Base-by-base conservation (phyloP, 2,888 invertebrate genomes). In the Oeneis ivallda region DNA sequence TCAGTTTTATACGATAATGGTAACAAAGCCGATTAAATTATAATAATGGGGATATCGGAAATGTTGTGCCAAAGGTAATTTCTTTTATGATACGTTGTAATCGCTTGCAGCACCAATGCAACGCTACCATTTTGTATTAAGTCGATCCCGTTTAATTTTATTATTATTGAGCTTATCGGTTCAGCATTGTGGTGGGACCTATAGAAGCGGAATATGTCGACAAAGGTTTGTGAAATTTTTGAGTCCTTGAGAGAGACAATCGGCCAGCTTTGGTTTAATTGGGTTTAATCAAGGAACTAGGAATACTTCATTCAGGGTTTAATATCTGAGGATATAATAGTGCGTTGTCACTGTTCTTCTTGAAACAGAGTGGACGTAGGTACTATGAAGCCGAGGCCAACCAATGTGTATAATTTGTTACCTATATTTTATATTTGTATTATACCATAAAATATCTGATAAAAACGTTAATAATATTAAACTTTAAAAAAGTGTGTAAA, bases 41-140 rank as follows among this genome's bases (percentile, higher is more conserved):
- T 54, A 37, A 37, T 54, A 54, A 54, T 15, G 54, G 54, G 17
- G 39, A 4, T 54, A 54, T 54, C 39, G 39, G 54, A 15, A 54
- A 9, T 9, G 34, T n/a, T 54, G 15, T 37, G 32, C 34, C 34
- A 54, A 54, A 54, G 54, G 54, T 54, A 54, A 54, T 54, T 54
- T 64, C 64, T 67, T 67, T 67, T 67, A 64, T 47, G 54, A 64
- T 49, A 50, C 49, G 34, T n/a, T 41, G 53, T 60, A 67, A 64
- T 56, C 45, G 64, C 17, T 56, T 56, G 66, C 56, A 64, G 58
- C 57, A 59, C 54, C 41, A 54, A 3, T 15, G 17, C 17, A n/a
- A 45, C n/a, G 5, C 43, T 32, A 37, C 52, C 13, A 19, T 32
- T 53, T 41, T 45, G 15, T 15, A 54, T 34, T 8, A 37, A 54